Base-by-base conservation (phyloP, 2,888 invertebrate genomes). In the Lypha dubia region DNA sequence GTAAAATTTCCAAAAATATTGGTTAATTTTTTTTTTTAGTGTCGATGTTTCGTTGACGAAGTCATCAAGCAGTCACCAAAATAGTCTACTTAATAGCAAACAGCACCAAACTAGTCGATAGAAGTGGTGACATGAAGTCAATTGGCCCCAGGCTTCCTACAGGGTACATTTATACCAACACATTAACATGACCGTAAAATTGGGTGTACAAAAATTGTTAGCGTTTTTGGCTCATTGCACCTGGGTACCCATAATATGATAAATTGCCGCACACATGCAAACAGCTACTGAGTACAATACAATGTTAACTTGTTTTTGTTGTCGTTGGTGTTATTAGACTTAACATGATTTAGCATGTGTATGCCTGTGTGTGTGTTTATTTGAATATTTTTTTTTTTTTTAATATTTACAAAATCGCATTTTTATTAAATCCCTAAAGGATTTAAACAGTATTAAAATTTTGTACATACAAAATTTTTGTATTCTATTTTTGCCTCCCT, bases 161-260 rank as follows among this genome's bases (percentile, higher is more conserved):
- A n/a, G n/a, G n/a, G 6, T 8, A 11, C 32, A 28, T n/a, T 8
- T 32, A 15, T 15, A 9, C n/a, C 22, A 51, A 38, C 53, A 53
- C 9, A 60, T n/a, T 24, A 28, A 51, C 11, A 15, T 70, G 17
- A 32, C 60, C 4, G 38, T 46, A 65, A 62, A 67, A 79, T 65
- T 82, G 44, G 60, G 41, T 80, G 53, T 63, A 81, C 46, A 70
- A 77, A 77, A 84, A 81, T 79, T 70, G 73, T 81, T 84, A 81
- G 81, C 84, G 81, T 81, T 77, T 68, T 77, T 70, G 84, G 77
- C 81, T 81, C 84, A 77, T 81, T 84, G 84, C 84, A 84, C 84
- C 81, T 84, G 84, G 84, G 63, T 77, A 74, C 77, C 81, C 81
- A 81, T 79, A 84, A 79, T 51, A 84, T 84, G 77, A 84, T 84